Percentiles rank a stretch among this genome's conserved stretches.
Evolutionary conservation across 2,797 vertebrate genomes (phyloP).

Genomic region (Malurus leucopterus): DNA sequence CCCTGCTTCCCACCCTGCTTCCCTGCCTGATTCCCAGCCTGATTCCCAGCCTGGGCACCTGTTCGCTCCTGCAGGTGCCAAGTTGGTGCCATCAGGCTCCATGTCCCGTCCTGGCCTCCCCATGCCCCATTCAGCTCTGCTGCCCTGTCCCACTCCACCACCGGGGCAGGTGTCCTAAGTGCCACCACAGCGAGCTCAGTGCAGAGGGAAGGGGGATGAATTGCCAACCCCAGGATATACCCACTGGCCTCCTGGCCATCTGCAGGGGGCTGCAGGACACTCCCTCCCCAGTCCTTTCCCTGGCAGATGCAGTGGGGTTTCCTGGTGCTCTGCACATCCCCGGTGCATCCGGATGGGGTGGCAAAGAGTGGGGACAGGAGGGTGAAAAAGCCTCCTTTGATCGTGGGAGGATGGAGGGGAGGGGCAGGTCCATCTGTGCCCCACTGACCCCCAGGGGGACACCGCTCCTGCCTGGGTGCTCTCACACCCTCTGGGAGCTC

Average conservation of each 20-base stretch:
- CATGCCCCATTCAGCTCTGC: background rate
- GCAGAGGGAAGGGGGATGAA: background rate
- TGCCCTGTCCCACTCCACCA: background rate
- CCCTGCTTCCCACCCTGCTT: too few species aligned
- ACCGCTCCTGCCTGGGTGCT: background rate
- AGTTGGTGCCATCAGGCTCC: background rate
- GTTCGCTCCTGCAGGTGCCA: background rate
- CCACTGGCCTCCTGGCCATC: background rate
- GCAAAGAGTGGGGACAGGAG: background rate
- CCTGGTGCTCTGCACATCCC: rapidly evolving
- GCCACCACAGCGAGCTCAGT: background rate
- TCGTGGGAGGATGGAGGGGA: background rate
- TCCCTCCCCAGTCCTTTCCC: background rate
- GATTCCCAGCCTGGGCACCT: background rate
- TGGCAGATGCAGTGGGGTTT: background rate
- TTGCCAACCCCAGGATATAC: background rate
- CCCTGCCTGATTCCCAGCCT: too few species aligned
- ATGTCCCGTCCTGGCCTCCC: background rate
- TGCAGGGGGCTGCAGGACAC: rapidly evolving
- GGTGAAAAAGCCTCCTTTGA: background rate
- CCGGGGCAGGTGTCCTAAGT: rapidly evolving
- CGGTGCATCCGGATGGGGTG: background rate
- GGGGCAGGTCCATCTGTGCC: background rate
- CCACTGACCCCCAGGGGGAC: background rate
- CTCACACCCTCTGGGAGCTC: background rate